Percentiles rank a stretch among this genome's conserved stretches.
Conservation (phyloP, 2,888 invertebrate species). For the Leucania comma region DNA sequence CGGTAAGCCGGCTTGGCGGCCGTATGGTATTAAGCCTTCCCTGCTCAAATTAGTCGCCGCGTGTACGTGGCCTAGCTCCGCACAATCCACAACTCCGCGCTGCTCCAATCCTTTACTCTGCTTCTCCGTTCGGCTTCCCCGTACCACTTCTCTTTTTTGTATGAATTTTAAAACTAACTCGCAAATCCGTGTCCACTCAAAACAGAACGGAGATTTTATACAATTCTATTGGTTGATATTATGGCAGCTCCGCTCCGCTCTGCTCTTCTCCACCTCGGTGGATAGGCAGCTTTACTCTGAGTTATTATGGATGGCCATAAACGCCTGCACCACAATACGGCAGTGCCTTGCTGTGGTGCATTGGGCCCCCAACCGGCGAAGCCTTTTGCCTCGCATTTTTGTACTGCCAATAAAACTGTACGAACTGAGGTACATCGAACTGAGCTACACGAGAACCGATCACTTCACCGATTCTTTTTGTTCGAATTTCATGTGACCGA, state of each 20-base stretch:
- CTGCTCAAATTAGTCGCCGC: neutral
- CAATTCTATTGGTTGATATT: neutral
- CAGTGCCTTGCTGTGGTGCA: neutral
- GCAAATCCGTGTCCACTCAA: neutral
- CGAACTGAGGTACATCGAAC: neutral
- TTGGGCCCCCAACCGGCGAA: no score
- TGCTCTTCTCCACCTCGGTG: neutral
- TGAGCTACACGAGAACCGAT: no score
- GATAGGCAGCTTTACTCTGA: neutral
- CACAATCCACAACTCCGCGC: neutral
- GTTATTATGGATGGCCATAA: constrained; percentile 10
- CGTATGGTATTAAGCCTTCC: neutral
- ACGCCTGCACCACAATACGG: constrained; percentile 16
- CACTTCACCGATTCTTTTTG: no score
- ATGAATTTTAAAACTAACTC: neutral
- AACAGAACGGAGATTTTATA: neutral
- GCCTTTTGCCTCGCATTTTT: constrained; percentile 12
- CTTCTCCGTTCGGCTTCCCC: neutral
- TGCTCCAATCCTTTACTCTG: neutral
- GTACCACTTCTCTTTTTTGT: neutral
- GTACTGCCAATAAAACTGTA: constrained; percentile 8
- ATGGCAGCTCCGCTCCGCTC: neutral
- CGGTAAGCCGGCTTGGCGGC: neutral
- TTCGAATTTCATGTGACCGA: no score
- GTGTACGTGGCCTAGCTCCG: no score